These are phyloP conservation scores for Hedychridium roseum DNA, from an alignment of 2,888 invertebrate genomes.

Conservation along the genomic window DNA sequence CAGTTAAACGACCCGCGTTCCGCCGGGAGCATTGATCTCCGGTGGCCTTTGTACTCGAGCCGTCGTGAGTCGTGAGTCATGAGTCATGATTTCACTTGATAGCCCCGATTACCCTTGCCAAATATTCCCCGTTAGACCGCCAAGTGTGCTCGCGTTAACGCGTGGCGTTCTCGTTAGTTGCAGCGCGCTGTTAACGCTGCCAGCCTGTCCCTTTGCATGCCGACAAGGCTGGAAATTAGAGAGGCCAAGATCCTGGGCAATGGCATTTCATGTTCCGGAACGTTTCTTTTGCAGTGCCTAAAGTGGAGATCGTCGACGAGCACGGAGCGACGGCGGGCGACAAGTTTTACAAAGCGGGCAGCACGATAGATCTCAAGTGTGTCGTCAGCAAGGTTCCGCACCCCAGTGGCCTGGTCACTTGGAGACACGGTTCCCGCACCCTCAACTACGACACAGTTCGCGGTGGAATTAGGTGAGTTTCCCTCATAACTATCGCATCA, in stretches of 20 bases:
- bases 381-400: slow-evolving; percentile 83
- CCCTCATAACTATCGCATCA: neutral
- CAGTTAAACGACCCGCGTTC: slow-evolving; percentile 22
- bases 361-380: slow-evolving; percentile 83
- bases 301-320: slow-evolving; percentile 82
- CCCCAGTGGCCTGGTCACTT: slow-evolving; percentile 78
- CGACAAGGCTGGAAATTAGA: no score
- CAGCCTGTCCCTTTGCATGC: no score
- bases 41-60: no score
- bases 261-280: neutral
- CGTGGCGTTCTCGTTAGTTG: no score
- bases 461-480: slow-evolving; percentile 79
- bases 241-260: no score
- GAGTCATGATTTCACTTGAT: no score
- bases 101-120: no score
- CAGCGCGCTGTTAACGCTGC: no score
- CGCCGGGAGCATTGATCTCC: no score
- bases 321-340: slow-evolving; percentile 78
- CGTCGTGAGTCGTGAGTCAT: no score
- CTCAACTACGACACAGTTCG: slow-evolving; percentile 82
- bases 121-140: no score
- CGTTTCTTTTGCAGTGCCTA: slow-evolving; percentile 72
- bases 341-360: slow-evolving; percentile 84
- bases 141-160: no score
- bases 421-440: slow-evolving; percentile 79